Conservation (phyloP, 2,888 invertebrate genomes). For the Pammene aurita region DNA sequence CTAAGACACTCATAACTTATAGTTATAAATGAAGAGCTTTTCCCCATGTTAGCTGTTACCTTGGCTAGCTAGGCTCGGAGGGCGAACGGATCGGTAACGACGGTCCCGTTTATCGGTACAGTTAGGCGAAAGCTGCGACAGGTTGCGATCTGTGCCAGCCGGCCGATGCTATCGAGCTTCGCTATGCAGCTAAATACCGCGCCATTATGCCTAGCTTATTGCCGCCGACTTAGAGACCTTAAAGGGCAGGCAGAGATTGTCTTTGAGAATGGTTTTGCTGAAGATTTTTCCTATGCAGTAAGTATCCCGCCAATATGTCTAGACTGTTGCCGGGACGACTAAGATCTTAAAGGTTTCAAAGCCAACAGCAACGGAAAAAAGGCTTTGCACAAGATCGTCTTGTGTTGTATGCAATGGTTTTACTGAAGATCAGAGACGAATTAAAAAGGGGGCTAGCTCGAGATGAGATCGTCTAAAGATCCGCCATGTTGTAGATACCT, state of each 20-base stretch:
- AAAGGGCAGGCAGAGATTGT: too few relatives aligned
- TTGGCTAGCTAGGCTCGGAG: constrained; percentile 7
- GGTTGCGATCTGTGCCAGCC: constrained; percentile 48
- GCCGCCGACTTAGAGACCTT: background rate
- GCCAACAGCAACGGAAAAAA: background rate
- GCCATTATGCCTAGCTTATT: background rate
- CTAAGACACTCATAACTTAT: background rate
- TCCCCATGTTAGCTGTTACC: background rate
- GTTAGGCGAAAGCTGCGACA: constrained; percentile 62
- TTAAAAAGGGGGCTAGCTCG: too few relatives aligned
- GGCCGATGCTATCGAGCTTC: constrained; percentile 33
- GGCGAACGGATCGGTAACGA: constrained; percentile 50
- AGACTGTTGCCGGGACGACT: too few relatives aligned
- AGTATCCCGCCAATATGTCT: too few relatives aligned
- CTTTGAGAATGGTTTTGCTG: too few relatives aligned
- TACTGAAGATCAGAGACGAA: too few relatives aligned
- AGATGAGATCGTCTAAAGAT: too few relatives aligned
- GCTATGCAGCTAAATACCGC: constrained; percentile 14
- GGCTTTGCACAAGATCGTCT: background rate
- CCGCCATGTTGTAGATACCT: too few relatives aligned
- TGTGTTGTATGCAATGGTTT: too few relatives aligned
- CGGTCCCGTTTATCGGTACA: constrained; percentile 57
- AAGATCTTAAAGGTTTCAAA: background rate
- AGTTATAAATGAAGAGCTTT: background rate
- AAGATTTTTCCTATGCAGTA: too few relatives aligned